These are phyloP conservation scores for Acrossocheilus wenchowensis DNA, from an alignment of 2,797 vertebrate species.

Conservation along the genomic window DNA sequence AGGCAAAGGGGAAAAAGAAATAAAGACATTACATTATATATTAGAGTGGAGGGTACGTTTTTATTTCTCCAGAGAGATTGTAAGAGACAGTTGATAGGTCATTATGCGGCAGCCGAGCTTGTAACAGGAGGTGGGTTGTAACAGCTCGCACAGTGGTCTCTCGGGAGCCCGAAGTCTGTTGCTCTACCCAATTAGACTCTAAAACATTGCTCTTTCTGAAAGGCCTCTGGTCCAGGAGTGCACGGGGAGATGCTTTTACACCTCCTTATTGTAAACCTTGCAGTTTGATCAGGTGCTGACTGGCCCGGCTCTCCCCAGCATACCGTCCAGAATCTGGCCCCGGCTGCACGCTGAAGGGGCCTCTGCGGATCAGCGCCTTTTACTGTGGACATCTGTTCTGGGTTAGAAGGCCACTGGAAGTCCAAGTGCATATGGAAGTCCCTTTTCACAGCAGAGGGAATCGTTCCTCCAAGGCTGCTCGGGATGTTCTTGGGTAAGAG, in stretches of 20 bases:
- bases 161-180: slow-evolving; percentile 81
- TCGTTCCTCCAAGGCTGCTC: slow-evolving; percentile 75
- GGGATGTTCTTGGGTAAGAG: slow-evolving; percentile 76
- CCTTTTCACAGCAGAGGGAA: slow-evolving; percentile 85
- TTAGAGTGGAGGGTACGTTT: slow-evolving; percentile 72
- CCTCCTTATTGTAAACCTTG: slow-evolving; percentile 74
- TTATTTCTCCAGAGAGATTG: slow-evolving; percentile 76
- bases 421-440: slow-evolving; percentile 86
- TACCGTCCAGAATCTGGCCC: slow-evolving; percentile 65
- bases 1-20: slow-evolving; percentile 68
- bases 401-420: slow-evolving; percentile 84
- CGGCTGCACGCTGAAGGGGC: slow-evolving; percentile 75
- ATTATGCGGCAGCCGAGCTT: slow-evolving; percentile 72
- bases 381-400: slow-evolving; percentile 93
- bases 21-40: slow-evolving; percentile 64
- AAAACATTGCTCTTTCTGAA: slow-evolving; percentile 85
- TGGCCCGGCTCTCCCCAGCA: slow-evolving; percentile 68
- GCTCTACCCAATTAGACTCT: slow-evolving; percentile 85
- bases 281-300: slow-evolving; percentile 94
- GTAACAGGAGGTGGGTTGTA: slow-evolving; percentile 87
- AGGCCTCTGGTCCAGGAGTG: slow-evolving; percentile 73
- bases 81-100: slow-evolving; percentile 76
- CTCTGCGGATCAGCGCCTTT: slow-evolving; percentile 85
- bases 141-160: slow-evolving; percentile 80
- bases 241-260: slow-evolving; percentile 75